phyloP scores from a whole-genome alignment of 2,888 invertebrate genomes.

The Drosophila mulleri region DNA sequence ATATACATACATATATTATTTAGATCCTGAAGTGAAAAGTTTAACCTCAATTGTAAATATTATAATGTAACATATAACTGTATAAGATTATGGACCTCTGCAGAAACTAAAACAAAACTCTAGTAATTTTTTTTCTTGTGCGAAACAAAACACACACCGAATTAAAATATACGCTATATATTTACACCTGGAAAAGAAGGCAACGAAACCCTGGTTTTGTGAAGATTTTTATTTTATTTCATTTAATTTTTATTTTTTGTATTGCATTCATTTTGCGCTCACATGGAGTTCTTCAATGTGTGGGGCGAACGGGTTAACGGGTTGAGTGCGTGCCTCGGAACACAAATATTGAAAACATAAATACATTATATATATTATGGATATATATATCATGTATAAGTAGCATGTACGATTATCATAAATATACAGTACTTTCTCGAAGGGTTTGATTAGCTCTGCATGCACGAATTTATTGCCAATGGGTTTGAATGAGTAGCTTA shows the following conservation, averaged over 20 bases:
- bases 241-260: slow-evolving; percentile 1
- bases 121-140: slow-evolving; percentile 65
- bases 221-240: slow-evolving; percentile 30
- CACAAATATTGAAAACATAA: slow-evolving; percentile 60
- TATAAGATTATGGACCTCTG: slow-evolving; percentile 42
- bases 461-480: slow-evolving; percentile 62
- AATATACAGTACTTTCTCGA: slow-evolving; percentile 50
- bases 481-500: slow-evolving; percentile 35
- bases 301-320: slow-evolving; percentile 16
- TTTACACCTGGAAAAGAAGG: slow-evolving; percentile 28
- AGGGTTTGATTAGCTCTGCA: slow-evolving; percentile 38
- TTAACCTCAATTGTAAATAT: slow-evolving; percentile 56
- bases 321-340: slow-evolving; percentile 34
- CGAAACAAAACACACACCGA: slow-evolving; percentile 44
- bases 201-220: slow-evolving; percentile 15
- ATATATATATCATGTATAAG: slow-evolving; percentile 40
- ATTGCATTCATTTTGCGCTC: slow-evolving; percentile 9
- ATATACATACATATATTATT: slow-evolving; percentile 11
- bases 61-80: slow-evolving; percentile 27
- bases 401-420: slow-evolving; percentile 37
- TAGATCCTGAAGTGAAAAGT: not conserved
- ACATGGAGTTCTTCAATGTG: slow-evolving; percentile 1
- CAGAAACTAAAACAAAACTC: slow-evolving; percentile 28
- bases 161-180: slow-evolving; percentile 36
- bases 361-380: slow-evolving; percentile 58